Percentiles rank a stretch among this genome's conserved stretches.
Evolutionary conservation across 1,140 invertebrate genomes (phyloP).

Genomic region (Nasonia vitripennis): DNA sequence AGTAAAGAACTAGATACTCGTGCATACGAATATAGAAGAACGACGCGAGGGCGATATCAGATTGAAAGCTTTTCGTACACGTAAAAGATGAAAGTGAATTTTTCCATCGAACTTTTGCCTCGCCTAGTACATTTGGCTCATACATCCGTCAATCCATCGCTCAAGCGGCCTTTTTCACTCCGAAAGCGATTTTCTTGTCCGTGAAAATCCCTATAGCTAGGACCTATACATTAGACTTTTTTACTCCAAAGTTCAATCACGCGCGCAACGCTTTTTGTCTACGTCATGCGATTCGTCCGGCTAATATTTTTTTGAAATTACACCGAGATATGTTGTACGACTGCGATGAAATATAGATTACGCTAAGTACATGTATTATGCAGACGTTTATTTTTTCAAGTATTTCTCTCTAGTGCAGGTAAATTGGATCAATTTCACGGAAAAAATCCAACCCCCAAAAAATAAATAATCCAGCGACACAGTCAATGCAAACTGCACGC

Average conservation of each 20-base stretch:
- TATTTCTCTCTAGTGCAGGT: too few species aligned
- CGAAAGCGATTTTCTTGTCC: constrained; percentile 46
- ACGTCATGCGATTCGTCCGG: constrained; percentile 37
- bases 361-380: too few species aligned
- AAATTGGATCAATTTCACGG: too few species aligned
- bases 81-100: constrained; percentile 49
- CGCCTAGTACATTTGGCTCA: constrained; percentile 40
- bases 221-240: constrained; percentile 22
- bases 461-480: too few species aligned
- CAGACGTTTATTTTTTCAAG: too few species aligned
- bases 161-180: constrained; percentile 46
- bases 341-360: too few species aligned
- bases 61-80: constrained; percentile 46
- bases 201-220: constrained; percentile 27
- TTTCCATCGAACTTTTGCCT: constrained; percentile 47
- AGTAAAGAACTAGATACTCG: not conserved
- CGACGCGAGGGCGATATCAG: constrained; percentile 35
- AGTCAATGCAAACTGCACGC: too few species aligned
- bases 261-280: constrained; percentile 31
- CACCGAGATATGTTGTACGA: not conserved
- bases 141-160: constrained; percentile 50
- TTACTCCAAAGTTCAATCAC: constrained; percentile 32
- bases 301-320: constrained; percentile 20
- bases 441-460: too few species aligned
- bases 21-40: constrained; percentile 10